phyloP scores from a whole-genome alignment of 1,140 invertebrate genomes.

The Magallana angulata region DNA sequence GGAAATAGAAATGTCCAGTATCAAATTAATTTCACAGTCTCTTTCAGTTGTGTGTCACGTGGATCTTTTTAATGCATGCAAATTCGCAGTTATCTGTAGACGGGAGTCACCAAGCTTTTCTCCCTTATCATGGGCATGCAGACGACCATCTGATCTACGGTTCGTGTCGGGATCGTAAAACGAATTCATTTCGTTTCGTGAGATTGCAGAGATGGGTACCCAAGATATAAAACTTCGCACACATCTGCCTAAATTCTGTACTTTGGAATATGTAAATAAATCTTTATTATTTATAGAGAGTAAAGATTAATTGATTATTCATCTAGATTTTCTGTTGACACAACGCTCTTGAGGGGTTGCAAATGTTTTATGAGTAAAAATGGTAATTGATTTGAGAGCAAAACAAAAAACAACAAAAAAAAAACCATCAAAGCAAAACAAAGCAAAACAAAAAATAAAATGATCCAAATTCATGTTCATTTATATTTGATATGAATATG shows the following conservation, averaged over 20 bases:
- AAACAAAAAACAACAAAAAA: too few relatives aligned
- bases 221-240: not conserved
- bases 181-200: not conserved
- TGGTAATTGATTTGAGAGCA: too few relatives aligned
- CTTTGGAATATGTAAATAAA: slow-evolving; percentile 3
- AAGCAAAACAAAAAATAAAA: too few relatives aligned
- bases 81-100: not conserved
- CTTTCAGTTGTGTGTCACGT: slow-evolving; percentile 26
- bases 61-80: slow-evolving; percentile 31
- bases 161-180: slow-evolving; percentile 22
- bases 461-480: too few relatives aligned
- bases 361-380: too few relatives aligned
- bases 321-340: too few relatives aligned
- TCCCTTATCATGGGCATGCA: not conserved
- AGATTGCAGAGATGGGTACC: not conserved
- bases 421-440: too few relatives aligned
- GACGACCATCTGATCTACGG: not conserved
- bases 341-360: too few relatives aligned
- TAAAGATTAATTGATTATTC: too few relatives aligned
- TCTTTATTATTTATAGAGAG: too few relatives aligned
- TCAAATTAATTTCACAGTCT: slow-evolving; percentile 34
- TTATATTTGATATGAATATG: too few relatives aligned
- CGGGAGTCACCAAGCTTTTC: not conserved
- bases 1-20: slow-evolving; percentile 33
- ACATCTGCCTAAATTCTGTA: not conserved